Conservation (phyloP, 2,113 vertebrate genomes). For the Pseudopodoces humilis region DNA sequence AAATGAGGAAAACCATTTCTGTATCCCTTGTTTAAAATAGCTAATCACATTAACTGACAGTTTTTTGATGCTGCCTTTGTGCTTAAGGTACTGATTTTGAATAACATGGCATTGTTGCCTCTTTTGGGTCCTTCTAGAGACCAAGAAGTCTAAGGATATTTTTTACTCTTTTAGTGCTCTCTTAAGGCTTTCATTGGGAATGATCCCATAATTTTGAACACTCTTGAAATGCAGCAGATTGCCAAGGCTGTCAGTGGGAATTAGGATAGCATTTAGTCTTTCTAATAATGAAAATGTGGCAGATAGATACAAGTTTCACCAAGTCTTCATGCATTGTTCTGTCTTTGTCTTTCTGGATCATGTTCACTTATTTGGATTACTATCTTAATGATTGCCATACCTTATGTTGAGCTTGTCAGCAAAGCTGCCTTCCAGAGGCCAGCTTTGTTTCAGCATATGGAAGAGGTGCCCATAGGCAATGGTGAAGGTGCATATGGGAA, state of each 20-base stretch:
- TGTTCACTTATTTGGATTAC: not conserved
- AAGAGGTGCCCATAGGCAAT: not conserved
- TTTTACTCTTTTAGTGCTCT: not conserved
- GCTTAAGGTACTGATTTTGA: not conserved
- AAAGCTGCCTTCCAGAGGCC: not conserved
- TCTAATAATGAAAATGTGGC: not conserved
- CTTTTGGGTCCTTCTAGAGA: not conserved
- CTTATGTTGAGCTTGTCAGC: not conserved
- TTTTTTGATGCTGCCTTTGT: not conserved
- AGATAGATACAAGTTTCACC: not conserved
- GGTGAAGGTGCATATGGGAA: not conserved
- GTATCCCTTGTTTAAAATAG: not conserved
- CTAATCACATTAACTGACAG: not conserved
- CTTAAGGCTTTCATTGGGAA: not conserved
- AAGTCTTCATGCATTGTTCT: not conserved
- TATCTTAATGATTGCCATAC: not conserved
- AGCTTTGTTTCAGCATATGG: not conserved
- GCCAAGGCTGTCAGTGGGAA: not conserved
- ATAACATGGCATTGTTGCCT: not conserved
- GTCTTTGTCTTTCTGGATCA: not conserved
- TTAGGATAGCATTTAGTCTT: not conserved
- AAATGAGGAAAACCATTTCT: not conserved
- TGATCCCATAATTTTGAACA: not conserved
- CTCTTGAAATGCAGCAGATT: not conserved
- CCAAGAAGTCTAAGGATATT: not conserved